Conservation (phyloP, 2,113 vertebrate genomes). For the Bos taurus region DNA sequence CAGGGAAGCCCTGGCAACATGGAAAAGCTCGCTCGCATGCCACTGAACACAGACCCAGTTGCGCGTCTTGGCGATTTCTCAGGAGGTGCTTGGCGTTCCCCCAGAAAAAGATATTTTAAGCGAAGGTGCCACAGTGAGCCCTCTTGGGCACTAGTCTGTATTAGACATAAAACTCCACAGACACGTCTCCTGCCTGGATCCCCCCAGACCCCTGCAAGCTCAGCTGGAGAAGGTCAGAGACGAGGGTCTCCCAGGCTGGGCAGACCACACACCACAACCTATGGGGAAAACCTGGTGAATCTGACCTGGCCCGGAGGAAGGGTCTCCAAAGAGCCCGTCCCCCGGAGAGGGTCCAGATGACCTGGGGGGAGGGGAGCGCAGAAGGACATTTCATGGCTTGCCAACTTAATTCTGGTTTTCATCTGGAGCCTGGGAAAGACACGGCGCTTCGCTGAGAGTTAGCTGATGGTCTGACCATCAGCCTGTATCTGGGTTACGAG, state of each 20-base stretch:
- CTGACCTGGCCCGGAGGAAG: not conserved
- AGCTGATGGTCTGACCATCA: not conserved
- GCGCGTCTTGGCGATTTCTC: accelerated
- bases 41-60: not conserved
- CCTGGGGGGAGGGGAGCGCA: not conserved
- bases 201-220: too few species aligned
- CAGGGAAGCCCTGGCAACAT: not conserved
- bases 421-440: not conserved
- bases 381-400: not conserved
- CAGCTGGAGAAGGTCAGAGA: not conserved
- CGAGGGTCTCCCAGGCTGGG: not conserved
- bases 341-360: not conserved
- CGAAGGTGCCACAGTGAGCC: accelerated
- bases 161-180: not conserved
- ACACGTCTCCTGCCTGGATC: not conserved
- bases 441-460: not conserved
- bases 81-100: not conserved
- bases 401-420: not conserved
- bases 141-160: not conserved
- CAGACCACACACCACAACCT: not conserved
- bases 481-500: not conserved
- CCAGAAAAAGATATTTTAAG: not conserved
- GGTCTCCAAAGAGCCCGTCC: not conserved
- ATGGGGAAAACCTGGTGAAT: accelerated
- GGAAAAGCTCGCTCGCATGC: accelerated